Evolutionary conservation across 2,113 vertebrate species (phyloP), one percentile per base, ranked within the genome.

Genomic region (Arenaria interpres): DNA sequence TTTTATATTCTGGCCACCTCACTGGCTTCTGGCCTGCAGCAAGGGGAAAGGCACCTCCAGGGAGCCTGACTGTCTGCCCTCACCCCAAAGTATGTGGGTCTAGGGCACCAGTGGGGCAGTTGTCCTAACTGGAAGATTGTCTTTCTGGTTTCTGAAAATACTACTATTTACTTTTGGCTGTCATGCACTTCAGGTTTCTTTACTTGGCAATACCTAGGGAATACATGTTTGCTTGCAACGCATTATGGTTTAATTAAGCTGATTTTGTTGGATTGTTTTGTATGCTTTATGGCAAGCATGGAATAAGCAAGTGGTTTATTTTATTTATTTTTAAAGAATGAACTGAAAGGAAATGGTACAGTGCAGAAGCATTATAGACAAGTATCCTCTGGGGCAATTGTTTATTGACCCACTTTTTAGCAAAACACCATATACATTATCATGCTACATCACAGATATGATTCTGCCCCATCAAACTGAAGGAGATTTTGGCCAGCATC

Each of bases 161-260:
- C 77, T 95, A 94, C 56, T 93, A 69, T 95, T 97, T 96, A 96
- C 90, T 97, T 98, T 91, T 94, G 68, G n/a, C 79, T 95, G 68
- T 93, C 0, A 2, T 91, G 66, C 60, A 60, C 88, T 97, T 88
- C 68, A 72, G 68, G 88, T 96, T 98, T 97, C 60, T 96, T 45
- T 96, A 50, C 86, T 92, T 95, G 83, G 93, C 60, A 84, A 92
- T 92, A 97, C 88, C 72, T 95, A 74, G 94, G 85, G 94, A 89
- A 95, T 96, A 82, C 75, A 7, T 41, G 21, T 83, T 97, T 97
- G 89, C 78, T 97, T 96, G 81, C 67, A 92, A 88, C 0, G 7
- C 88, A 20, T 93, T 94, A 92, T 0, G 20, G 95, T 97, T 98
- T 97, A 98, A 97, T 98, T 98, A 98, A 93, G 74, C 50, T 88